A percentile compares a stretch with the other conserved stretches of the same genome.
Evolutionary conservation across 2,797 vertebrate species (phyloP).

Genomic region (Naso thynnoides): DNA sequence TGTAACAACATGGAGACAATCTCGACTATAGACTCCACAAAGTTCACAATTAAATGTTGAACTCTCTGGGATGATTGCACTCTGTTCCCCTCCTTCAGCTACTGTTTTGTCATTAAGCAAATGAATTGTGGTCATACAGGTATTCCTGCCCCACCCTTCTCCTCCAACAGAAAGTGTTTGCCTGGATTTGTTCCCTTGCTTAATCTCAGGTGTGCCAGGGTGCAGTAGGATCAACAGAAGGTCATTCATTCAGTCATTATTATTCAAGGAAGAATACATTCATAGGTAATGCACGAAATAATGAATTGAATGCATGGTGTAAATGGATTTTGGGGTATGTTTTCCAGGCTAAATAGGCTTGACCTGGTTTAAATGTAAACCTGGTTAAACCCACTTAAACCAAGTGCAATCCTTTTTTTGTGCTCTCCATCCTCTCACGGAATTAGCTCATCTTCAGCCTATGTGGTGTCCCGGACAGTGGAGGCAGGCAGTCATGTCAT

Average conservation of each 20-base stretch:
- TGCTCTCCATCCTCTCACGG: slow-evolving; percentile 6
- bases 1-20: not conserved
- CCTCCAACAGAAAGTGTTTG: slow-evolving; percentile 21
- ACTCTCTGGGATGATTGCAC: not conserved
- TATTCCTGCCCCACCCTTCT: slow-evolving; percentile 39
- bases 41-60: not conserved
- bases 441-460: slow-evolving; percentile 3
- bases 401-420: slow-evolving; percentile 11
- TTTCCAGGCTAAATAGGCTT: not conserved
- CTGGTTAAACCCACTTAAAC: slow-evolving; percentile 17
- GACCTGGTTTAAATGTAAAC: not conserved
- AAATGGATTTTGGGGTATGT: not conserved
- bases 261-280: not conserved
- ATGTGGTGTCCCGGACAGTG: not conserved
- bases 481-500: no score
- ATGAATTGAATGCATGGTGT: not conserved
- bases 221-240: slow-evolving; percentile 44
- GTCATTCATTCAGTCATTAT: slow-evolving; percentile 2
- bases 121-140: slow-evolving; percentile 23
- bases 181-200: slow-evolving; percentile 56
- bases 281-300: not conserved
- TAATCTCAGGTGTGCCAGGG: slow-evolving; percentile 67
- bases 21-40: not conserved
- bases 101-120: slow-evolving; percentile 30
- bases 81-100: not conserved